Conservation (phyloP, 2,888 invertebrate species). For the Dugesia japonica region DNA sequence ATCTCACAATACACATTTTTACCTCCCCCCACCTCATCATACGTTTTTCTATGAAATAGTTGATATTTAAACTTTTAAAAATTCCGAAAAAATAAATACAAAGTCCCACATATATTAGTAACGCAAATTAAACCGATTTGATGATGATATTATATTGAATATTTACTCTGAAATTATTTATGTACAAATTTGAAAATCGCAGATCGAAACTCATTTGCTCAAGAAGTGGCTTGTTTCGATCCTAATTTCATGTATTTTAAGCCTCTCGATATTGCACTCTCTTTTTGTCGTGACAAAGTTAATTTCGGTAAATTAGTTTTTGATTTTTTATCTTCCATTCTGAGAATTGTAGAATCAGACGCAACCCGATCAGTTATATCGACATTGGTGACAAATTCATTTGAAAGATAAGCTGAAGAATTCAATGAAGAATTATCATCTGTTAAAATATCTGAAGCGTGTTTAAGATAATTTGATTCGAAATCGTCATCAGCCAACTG, state of each 20-base stretch:
- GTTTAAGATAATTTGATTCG: not conserved
- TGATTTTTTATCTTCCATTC: not conserved
- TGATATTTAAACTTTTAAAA: not conserved
- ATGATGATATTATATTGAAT: not conserved
- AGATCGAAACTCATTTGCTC: not conserved
- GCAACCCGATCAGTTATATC: not conserved
- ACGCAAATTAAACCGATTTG: not conserved
- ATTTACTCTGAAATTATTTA: not conserved
- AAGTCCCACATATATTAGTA: not conserved
- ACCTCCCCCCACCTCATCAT: too few species aligned
- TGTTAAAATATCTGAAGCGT: not conserved
- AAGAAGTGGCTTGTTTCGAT: not conserved
- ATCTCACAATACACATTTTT: not conserved
- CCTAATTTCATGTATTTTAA: not conserved
- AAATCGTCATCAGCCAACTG: not conserved
- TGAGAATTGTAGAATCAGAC: not conserved
- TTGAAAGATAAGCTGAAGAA: not conserved
- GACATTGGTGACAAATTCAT: not conserved
- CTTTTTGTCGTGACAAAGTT: not conserved
- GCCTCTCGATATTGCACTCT: not conserved
- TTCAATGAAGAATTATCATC: not conserved
- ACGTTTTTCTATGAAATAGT: too few species aligned
- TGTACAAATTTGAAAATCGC: not conserved
- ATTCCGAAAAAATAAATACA: not conserved
- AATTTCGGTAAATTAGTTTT: not conserved